Percentiles rank a stretch among this genome's conserved stretches.
These are phyloP conservation scores for Merodon equestris DNA, from an alignment of 2,888 invertebrate genomes.

Conservation along the genomic window DNA sequence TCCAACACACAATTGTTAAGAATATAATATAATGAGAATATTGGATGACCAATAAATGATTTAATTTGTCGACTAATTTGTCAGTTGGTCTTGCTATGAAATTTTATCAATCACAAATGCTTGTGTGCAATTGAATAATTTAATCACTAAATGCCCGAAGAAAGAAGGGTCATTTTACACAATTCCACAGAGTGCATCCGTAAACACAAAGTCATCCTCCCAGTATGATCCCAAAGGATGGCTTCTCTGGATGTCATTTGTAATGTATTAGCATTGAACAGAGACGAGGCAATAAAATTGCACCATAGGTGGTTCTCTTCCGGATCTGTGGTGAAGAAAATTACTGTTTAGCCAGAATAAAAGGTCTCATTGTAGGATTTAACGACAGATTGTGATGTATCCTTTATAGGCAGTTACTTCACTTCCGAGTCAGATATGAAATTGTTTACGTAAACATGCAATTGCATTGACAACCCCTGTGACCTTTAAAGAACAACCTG, in stretches of 20 bases:
- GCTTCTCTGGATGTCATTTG: constrained; percentile 59
- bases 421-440: constrained; percentile 44
- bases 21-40: no score
- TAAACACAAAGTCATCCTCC: constrained; percentile 33
- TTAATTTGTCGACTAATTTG: no score
- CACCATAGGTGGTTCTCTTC: constrained; percentile 70
- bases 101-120: no score
- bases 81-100: no score
- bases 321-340: constrained; percentile 66
- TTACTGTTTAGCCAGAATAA: constrained; percentile 37
- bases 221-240: constrained; percentile 14
- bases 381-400: constrained; percentile 57
- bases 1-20: no score
- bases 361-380: constrained; percentile 40
- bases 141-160: constrained; percentile 53
- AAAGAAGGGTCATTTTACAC: constrained; percentile 62
- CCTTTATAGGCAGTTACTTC: constrained; percentile 62
- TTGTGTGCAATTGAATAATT: no score
- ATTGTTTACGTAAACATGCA: constrained; percentile 66
- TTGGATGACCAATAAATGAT: no score
- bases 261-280: constrained; percentile 58
- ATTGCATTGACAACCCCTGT: constrained; percentile 46
- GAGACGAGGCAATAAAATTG: constrained; percentile 68
- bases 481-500: constrained; percentile 43
- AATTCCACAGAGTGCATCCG: constrained; percentile 38